Evolutionary conservation across 2,113 vertebrate genomes (phyloP), one percentile per base, ranked within the genome.

Genomic region (Octodon degus): DNA sequence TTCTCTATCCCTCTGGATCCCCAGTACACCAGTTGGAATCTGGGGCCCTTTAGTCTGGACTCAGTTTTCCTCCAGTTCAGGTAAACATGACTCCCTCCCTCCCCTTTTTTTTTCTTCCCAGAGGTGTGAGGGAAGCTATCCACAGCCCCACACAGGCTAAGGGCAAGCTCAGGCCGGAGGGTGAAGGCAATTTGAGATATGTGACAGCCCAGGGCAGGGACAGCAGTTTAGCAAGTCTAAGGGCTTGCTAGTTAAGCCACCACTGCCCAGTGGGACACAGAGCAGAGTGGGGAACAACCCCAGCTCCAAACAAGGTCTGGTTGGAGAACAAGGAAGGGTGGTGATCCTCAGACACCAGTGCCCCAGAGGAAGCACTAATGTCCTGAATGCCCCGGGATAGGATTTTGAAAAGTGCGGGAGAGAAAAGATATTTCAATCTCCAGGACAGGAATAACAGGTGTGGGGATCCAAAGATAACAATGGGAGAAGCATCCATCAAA

Each of bases 301-400:
- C 58, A 86, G 30, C 10, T 27, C 24, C 76, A 58, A 58, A 47
- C 67, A 30, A 70, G 55, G 0, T 27, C 37, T n/a, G 62, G 2
- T 0, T 32, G 34, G 62, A 93, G 50, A 40, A 1, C 4, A 4
- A 47, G 4, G 13, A 43, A 9, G 0, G 16, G 20, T 7, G 12
- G 13, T 30, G 74, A 80, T 25, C 11, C 34, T 50, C 2, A 19
- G 27, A 65, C 81, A 68, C 60, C 4, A 53, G 37, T 27, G 6
- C 53, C 89, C 67, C 16, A 32, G 50, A 55, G 67, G 65, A 43
- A 22, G 47, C 50, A 63, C 70, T 53, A 67, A 74, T 74, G 62
- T 10, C 50, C 40, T 43, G 50, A 47, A 20, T 90, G n/a, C 37
- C 43, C 27, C 11, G 43, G n/a, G 9, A 70, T 0, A n/a, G 17